Conservation (phyloP, 2,888 invertebrate genomes). For the Calameuta filiformis region DNA sequence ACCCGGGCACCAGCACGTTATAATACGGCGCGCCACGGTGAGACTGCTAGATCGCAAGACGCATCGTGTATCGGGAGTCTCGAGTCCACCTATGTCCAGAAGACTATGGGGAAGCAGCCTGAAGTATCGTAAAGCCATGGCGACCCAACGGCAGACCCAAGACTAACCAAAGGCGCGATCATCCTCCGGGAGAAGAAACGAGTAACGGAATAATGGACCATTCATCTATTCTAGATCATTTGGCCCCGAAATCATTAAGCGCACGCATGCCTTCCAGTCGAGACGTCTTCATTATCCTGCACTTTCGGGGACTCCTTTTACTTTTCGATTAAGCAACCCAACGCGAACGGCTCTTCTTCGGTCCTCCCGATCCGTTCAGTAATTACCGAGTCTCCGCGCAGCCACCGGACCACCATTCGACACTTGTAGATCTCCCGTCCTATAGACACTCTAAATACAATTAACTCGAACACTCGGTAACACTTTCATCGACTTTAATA, state of each 20-base stretch:
- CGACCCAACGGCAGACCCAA: no score
- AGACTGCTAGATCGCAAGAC: background rate
- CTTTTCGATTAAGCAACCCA: conserved; percentile 31
- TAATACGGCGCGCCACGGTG: background rate
- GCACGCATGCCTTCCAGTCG: conserved; percentile 30
- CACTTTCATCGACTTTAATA: background rate
- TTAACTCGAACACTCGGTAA: background rate
- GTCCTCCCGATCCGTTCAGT: background rate
- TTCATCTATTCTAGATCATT: conserved; percentile 39
- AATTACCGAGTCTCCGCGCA: background rate
- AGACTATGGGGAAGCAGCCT: background rate
- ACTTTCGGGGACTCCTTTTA: conserved; percentile 33
- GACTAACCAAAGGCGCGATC: background rate
- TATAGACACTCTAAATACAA: background rate
- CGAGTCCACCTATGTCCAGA: background rate
- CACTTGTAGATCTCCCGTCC: background rate
- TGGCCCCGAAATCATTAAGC: conserved; percentile 37
- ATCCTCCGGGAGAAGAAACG: background rate
- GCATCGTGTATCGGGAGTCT: background rate
- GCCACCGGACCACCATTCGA: background rate
- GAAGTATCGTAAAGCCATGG: no score
- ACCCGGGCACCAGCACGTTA: background rate
- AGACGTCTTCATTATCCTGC: conserved; percentile 35
- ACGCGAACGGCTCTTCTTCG: background rate
- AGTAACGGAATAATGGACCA: conserved; percentile 28